Evolutionary conservation across 2,797 vertebrate species (phyloP), one percentile per base, ranked within the genome.

Genomic region (Ctenochaetus hawaiiensis): DNA sequence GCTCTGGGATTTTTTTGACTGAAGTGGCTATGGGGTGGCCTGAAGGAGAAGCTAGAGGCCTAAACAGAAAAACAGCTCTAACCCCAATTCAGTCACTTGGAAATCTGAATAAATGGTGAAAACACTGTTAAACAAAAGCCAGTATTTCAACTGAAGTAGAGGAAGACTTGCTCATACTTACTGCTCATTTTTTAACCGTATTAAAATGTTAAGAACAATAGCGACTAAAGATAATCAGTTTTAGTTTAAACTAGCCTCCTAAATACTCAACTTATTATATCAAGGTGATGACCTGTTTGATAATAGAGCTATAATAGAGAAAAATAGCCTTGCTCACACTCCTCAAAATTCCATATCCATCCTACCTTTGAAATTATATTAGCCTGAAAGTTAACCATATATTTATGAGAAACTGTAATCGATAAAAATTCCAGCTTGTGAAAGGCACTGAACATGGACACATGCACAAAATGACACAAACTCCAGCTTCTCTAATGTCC

Each of bases 201-300:
- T 51, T 17, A 53, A 47, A 60, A 20, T 43, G 18, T 22, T 22
- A 52, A 51, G 51, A 4, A 41, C 20, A 43, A 43, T 5, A 37
- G 14, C 43, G 22, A 7, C 26, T 39, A 53, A 13, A 16, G 26
- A 52, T 45, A 30, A 49, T 65, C 34, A 34, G 2, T 23, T 44
- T 18, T 57, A 61, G 65, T 63, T 63, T 6, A 62, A 58, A 79
- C 5, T 9, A 51, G 3, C 41, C 20, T 6, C 52, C 26, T 12
- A 18, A 18, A 47, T 30, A 0, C 0, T 13, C 34, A 37, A 49
- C 48, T 61, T 11, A 9, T n/a, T 18, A 23, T 13, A 39, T 45
- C 23, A 10, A 51, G 7, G 20, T 22, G 43, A 10, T 22, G 16
- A 17, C 20, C 13, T 3, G 16, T 44, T 20, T n/a, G 52, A 65